Evolutionary conservation across 2,888 invertebrate genomes (phyloP), one percentile per base, ranked within the genome.

Genomic region (Eupeodes luniger): DNA sequence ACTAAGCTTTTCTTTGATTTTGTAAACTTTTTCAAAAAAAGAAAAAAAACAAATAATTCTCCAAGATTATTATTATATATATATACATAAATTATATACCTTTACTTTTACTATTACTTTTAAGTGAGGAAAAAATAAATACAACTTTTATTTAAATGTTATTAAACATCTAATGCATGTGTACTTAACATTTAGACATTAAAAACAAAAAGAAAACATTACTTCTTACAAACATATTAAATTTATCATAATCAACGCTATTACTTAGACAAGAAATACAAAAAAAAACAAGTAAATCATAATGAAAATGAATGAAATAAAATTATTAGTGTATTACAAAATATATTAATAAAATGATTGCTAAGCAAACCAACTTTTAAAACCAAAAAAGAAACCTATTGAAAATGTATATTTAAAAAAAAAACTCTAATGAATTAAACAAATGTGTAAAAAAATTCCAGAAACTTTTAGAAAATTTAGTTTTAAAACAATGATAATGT

Each of bases 381-480:
- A 77, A 69, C 49, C 70, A 85, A 61, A 64, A 72, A 49, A 44
- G 36, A 79, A 49, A 40, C 9, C 6, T 40, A 40, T 53, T 89
- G 90, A 90, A 85, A 76, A 87, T 90, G 77, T 81, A 81, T 78
- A 89, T 82, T 82, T 90, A 74, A 88, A 82, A 90, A 74, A 51
- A 66, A 78, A 57, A 57, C 44, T 67, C 89, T 90, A 89, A 89
- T 88, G 90, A 90, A 70, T 83, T 76, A 77, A 83, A 78, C 59
- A 86, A 62, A 82, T 81, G 76, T 72, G 72, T 75, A 74, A 87
- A n/a, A 67, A 64, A 51, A 59, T 47, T 59, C 70, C 81, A 82
- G 86, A 89, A 81, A 14, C 34, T 34, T 85, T 67, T 78, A 16
- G 72, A 80, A 80, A 67, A 74, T 62, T 85, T 64, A n/a, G 59